Evolutionary conservation across 2,113 vertebrate genomes (phyloP).

Genomic region (Porphyrio hochstetteri): DNA sequence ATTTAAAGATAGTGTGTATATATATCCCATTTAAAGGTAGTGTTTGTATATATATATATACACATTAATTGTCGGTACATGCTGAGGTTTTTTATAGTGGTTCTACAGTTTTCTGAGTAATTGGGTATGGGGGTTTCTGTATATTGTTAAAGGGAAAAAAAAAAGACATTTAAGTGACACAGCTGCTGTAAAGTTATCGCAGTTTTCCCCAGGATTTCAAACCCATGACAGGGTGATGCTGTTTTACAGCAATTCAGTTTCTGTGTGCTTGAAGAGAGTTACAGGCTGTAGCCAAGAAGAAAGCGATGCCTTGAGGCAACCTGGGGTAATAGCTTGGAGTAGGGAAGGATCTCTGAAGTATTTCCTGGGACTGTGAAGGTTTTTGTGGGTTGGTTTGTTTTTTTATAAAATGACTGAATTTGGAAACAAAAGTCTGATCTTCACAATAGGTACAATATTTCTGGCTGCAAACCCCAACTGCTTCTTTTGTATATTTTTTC

Average conservation of each 20-base stretch:
- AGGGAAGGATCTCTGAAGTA: not conserved
- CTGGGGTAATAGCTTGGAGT: not conserved
- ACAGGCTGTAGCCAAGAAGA: not conserved
- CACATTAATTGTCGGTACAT: not conserved
- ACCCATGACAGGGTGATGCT: not conserved
- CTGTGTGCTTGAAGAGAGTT: not conserved
- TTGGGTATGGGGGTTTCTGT: not conserved
- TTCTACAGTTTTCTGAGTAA: not conserved
- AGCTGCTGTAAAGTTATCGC: not conserved
- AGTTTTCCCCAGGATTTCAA: not conserved
- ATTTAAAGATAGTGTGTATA: too few species aligned
- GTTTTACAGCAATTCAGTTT: not conserved
- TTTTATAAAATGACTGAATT: not conserved
- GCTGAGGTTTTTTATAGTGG: not conserved
- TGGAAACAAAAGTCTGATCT: not conserved
- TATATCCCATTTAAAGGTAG: not conserved
- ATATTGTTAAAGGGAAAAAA: not conserved
- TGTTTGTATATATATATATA: not conserved
- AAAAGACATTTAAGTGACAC: not conserved
- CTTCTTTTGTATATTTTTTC: not conserved
- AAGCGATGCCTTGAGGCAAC: not conserved
- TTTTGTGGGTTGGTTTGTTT: not conserved
- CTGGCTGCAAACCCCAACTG: not conserved
- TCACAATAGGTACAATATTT: not conserved
- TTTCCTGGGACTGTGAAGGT: not conserved